Evolutionary conservation across 2,113 vertebrate genomes (phyloP).

Genomic region (Rhinolophus sinicus): DNA sequence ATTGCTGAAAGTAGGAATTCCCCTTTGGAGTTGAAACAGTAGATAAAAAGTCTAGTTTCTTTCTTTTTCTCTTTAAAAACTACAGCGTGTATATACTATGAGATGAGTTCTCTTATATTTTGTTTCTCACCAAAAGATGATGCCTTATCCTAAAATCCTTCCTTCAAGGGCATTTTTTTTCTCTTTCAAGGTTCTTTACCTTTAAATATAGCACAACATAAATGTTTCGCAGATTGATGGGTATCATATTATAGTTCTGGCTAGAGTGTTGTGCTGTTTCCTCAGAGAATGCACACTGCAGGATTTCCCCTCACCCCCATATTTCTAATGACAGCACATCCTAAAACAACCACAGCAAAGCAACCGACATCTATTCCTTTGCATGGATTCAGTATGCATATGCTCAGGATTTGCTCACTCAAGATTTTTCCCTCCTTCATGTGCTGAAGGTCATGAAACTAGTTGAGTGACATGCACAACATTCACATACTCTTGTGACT

Average conservation of each 20-base stretch:
- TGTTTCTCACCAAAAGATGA: not conserved
- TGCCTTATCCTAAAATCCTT: not conserved
- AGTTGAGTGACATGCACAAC: not conserved
- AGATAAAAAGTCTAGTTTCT: not conserved
- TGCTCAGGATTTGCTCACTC: not conserved
- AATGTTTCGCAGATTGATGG: not conserved
- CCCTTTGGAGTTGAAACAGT: not conserved
- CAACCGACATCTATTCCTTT: not conserved
- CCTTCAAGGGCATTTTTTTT: conserved; percentile 24
- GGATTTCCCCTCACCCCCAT: accelerated
- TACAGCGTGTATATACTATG: not conserved
- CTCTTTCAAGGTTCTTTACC: not conserved
- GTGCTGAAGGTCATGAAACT: not conserved
- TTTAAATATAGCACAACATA: conserved; percentile 39
- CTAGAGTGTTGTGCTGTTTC: not conserved
- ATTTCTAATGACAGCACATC: not conserved
- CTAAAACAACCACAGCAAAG: not conserved
- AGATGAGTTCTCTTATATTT: conserved; percentile 1
- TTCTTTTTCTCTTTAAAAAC: not conserved
- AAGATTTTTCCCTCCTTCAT: not conserved
- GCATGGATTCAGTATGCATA: not conserved
- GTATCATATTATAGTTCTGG: not conserved
- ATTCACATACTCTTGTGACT: not conserved
- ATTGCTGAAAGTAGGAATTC: conserved; percentile 43
- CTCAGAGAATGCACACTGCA: not conserved